These are phyloP conservation scores for Hoplodrina ambigua DNA, from an alignment of 2,888 invertebrate genomes.

Conservation along the genomic window DNA sequence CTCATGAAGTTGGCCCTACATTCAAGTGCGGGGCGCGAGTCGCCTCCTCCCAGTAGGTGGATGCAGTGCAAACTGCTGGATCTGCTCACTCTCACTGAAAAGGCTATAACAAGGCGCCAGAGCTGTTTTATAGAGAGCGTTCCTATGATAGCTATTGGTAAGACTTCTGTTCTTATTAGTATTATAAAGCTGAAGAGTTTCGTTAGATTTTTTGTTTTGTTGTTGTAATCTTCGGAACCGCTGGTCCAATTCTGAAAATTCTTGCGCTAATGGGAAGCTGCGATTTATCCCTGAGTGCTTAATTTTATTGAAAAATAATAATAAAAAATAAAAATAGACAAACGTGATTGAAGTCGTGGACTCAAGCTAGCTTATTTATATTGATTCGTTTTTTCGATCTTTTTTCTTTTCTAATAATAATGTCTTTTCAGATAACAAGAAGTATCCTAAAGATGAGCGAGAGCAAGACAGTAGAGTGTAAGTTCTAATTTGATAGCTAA, in stretches of 20 bases:
- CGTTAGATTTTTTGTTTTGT: too few species aligned
- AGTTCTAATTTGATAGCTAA: slow-evolving; percentile 29
- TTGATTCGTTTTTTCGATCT: too few species aligned
- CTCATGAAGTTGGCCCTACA: slow-evolving; percentile 82
- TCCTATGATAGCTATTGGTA: slow-evolving; percentile 74
- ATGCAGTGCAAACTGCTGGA: slow-evolving; percentile 84
- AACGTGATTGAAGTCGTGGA: too few species aligned
- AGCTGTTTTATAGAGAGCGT: slow-evolving; percentile 71
- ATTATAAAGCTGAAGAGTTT: too few species aligned
- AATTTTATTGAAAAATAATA: too few species aligned
- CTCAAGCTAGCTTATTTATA: too few species aligned
- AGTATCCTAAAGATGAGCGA: slow-evolving; percentile 4
- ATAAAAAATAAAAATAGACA: too few species aligned
- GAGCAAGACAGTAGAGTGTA: slow-evolving; percentile 47
- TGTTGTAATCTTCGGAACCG: too few species aligned
- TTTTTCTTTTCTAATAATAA: not conserved
- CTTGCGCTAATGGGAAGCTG: too few species aligned
- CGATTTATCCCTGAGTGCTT: too few species aligned
- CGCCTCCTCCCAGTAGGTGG: slow-evolving; percentile 79
- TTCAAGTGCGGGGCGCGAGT: slow-evolving; percentile 68
- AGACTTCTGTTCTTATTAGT: slow-evolving; percentile 17
- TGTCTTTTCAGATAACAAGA: slow-evolving; percentile 35
- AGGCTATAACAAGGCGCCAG: slow-evolving; percentile 78
- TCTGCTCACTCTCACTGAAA: slow-evolving; percentile 82
- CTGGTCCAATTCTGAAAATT: too few species aligned